A percentile compares a stretch with the other conserved stretches of the same genome.
Evolutionary conservation across 2,888 invertebrate species (phyloP).

Genomic region (Drosophila acutilabella): DNA sequence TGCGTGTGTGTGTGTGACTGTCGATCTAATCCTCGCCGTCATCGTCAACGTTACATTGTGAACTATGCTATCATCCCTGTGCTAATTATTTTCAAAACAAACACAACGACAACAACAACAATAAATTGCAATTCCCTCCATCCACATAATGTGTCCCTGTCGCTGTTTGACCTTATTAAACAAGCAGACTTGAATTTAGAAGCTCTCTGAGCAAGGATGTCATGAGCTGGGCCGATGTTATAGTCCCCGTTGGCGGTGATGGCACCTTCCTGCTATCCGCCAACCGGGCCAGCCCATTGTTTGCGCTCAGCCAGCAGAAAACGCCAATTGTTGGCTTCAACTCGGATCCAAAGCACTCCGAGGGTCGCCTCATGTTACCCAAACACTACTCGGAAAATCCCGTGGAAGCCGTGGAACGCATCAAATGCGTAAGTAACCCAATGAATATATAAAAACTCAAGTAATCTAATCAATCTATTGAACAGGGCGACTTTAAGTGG

Average conservation of each 20-base stretch:
- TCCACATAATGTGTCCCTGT: constrained; percentile 70
- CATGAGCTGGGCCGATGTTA: constrained; percentile 96
- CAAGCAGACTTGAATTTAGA: constrained; percentile 85
- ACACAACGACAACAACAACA: background rate
- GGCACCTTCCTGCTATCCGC: constrained; percentile 98
- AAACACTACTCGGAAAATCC: constrained; percentile 93
- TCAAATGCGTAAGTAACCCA: constrained; percentile 88
- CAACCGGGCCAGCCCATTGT: constrained; percentile 85
- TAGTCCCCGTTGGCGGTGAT: constrained; percentile 96
- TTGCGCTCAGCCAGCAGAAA: constrained; percentile 85
- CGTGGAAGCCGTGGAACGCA: constrained; percentile 90
- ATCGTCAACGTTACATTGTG: constrained; percentile 12
- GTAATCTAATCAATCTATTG: background rate
- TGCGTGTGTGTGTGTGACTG: constrained; percentile 35
- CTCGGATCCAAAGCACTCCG: constrained; percentile 96
- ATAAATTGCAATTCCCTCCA: constrained; percentile 53
- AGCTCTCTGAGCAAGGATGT: constrained; percentile 86
- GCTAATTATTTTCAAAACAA: constrained; percentile 27
- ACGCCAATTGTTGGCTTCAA: constrained; percentile 99
- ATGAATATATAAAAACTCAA: background rate
- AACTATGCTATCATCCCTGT: constrained; percentile 19
- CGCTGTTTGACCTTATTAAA: constrained; percentile 77
- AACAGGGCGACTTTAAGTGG: constrained; percentile 93
- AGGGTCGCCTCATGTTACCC: constrained; percentile 96
- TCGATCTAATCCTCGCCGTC: constrained; percentile 33